Evolutionary conservation across 37 sponge, comb jelly and placozoan species (phyloP).

Genomic region (Ephydatia muelleri): DNA sequence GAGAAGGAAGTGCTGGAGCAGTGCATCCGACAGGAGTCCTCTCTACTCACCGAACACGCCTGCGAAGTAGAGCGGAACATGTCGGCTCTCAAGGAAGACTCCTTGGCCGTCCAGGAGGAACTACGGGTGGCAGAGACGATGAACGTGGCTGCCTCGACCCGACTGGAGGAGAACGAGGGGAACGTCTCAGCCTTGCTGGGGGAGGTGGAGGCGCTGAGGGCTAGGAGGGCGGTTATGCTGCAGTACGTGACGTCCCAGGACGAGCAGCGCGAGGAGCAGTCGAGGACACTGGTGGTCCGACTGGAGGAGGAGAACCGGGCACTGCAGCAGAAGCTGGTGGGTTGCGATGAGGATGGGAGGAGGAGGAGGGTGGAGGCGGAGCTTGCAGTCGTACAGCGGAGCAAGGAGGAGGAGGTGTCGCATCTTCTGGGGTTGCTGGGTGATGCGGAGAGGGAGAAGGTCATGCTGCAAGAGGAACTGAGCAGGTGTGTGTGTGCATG

Average conservation of each 20-base stretch:
- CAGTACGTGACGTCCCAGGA: conserved; percentile 6
- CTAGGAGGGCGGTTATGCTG: conserved; percentile 25
- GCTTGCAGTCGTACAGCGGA: neutral
- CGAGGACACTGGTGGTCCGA: neutral
- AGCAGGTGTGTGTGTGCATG: neutral
- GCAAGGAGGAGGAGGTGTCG: neutral
- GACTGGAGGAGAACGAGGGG: conserved; percentile 33
- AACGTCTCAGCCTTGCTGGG: conserved; percentile 25
- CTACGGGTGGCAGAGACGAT: neutral
- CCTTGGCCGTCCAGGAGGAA: conserved; percentile 1
- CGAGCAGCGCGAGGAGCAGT: neutral
- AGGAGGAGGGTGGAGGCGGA: neutral
- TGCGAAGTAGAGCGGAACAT: neutral
- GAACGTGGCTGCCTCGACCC: neutral
- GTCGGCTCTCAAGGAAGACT: conserved; percentile 6
- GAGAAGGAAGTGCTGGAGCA: no score
- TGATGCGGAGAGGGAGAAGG: neutral
- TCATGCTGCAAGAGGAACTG: neutral
- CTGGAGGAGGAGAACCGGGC: conserved; percentile 19
- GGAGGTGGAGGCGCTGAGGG: conserved; percentile 55
- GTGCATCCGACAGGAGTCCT: no score
- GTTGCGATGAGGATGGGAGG: neutral
- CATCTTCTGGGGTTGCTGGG: neutral
- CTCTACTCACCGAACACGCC: no score
- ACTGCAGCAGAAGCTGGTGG: conserved; percentile 4